Percentiles rank a stretch among this genome's conserved stretches.
Conservation (phyloP, 2,797 vertebrate genomes). For the Thripadectes ignobilis region DNA sequence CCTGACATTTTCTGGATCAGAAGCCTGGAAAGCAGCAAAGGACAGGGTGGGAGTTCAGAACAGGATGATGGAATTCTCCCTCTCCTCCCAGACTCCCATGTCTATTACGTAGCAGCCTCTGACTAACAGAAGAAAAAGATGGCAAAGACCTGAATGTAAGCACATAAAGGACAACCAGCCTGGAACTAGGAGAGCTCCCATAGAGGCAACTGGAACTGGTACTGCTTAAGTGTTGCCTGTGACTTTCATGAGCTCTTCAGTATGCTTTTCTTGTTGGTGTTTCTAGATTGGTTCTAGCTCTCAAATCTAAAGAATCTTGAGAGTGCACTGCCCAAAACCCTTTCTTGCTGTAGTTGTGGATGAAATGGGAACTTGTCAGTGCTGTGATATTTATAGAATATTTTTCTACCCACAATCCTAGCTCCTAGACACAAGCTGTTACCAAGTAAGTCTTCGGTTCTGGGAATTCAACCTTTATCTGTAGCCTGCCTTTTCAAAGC, state of each 20-base stretch:
- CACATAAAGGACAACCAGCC: neutral
- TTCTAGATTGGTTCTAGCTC: conserved; percentile 9
- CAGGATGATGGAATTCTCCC: fast-evolving
- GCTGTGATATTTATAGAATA: conserved; percentile 32
- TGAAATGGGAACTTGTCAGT: conserved; percentile 23
- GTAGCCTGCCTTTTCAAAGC: conserved; percentile 3
- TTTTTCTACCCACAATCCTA: conserved; percentile 59
- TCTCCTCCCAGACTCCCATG: neutral
- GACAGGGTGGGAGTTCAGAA: neutral
- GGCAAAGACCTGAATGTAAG: neutral
- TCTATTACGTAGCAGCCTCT: neutral
- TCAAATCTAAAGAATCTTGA: neutral
- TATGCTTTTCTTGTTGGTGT: neutral
- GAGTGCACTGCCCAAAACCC: neutral
- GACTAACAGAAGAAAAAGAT: neutral
- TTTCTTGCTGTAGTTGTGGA: neutral
- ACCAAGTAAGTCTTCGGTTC: conserved; percentile 19
- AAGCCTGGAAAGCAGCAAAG: neutral
- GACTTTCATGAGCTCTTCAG: neutral
- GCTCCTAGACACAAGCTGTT: conserved; percentile 51
- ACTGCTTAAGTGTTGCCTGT: neutral
- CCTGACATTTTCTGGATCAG: neutral
- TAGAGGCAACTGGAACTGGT: neutral
- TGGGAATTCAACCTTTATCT: conserved; percentile 14
- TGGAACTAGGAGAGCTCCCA: neutral